Conservation (phyloP, 2,888 invertebrate species). For the Drepanosiphum platanoidis region DNA sequence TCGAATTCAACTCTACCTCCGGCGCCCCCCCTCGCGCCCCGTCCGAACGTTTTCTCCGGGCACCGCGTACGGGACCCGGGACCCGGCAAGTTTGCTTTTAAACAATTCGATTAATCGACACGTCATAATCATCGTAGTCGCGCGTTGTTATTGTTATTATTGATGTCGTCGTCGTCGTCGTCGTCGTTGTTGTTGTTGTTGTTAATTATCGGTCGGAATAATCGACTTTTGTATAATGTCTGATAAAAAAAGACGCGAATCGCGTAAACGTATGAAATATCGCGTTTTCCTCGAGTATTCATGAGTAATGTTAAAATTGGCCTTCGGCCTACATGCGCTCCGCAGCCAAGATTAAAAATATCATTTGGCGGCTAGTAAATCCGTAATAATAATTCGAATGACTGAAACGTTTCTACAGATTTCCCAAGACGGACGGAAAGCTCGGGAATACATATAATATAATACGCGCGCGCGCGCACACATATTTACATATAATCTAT, state of each 20-base stretch:
- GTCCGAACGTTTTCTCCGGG: constrained; percentile 10
- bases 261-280: not conserved
- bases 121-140: not conserved
- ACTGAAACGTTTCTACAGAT: constrained; percentile 9
- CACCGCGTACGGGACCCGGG: too few relatives aligned
- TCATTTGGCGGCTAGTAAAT: constrained; percentile 42
- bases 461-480: too few relatives aligned
- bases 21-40: constrained; percentile 20
- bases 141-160: not conserved
- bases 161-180: not conserved
- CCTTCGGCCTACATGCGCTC: constrained; percentile 37
- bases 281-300: not conserved
- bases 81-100: constrained; percentile 25
- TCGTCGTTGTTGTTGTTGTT: not conserved
- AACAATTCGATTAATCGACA: constrained; percentile 34
- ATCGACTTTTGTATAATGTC: too few relatives aligned
- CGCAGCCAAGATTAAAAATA: constrained; percentile 58
- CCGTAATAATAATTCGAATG: constrained; percentile 45
- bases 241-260: not conserved
- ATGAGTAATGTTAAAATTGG: constrained; percentile 49
- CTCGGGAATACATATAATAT: not conserved
- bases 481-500: constrained; percentile 13
- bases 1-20: constrained; percentile 54
- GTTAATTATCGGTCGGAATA: not conserved
- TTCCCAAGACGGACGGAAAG: not conserved